Conservation (phyloP, 2,113 vertebrate species). For the Passer domesticus region DNA sequence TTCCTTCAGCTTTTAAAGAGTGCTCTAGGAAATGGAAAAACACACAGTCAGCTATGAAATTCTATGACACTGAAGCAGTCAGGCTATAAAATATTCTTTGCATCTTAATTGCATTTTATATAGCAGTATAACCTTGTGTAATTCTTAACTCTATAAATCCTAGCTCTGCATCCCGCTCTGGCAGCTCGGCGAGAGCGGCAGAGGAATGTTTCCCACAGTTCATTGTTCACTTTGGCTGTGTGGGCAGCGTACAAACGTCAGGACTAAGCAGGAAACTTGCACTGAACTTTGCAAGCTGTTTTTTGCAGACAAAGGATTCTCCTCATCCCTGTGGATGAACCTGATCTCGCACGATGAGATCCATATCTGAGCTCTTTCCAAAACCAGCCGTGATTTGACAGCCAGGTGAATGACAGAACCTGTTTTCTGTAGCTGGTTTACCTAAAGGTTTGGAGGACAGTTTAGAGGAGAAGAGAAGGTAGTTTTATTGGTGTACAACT, state of each 20-base stretch:
- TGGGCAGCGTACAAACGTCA: not conserved
- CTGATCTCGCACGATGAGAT: not conserved
- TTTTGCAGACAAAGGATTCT: constrained; percentile 33
- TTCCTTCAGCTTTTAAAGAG: constrained; percentile 61
- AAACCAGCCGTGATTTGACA: not conserved
- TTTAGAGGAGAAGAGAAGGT: not conserved
- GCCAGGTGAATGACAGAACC: not conserved
- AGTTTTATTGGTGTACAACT: not conserved
- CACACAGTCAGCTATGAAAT: constrained; percentile 58
- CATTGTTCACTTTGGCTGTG: constrained; percentile 2
- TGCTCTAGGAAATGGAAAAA: constrained; percentile 64
- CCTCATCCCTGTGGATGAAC: not conserved
- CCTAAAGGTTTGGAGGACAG: not conserved
- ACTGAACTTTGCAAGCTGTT: constrained; percentile 40
- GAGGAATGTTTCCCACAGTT: constrained; percentile 49
- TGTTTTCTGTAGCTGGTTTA: not conserved
- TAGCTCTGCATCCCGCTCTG: constrained; percentile 21
- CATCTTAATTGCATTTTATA: constrained; percentile 64
- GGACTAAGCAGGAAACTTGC: not conserved
- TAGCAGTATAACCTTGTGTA: constrained; percentile 43
- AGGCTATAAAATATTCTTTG: constrained; percentile 35
- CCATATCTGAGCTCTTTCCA: not conserved
- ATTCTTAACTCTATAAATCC: constrained; percentile 57
- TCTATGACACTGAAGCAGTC: constrained; percentile 26
- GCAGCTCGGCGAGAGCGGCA: not conserved